These are phyloP conservation scores for Benthosema pterotum DNA, from an alignment of 2,797 vertebrate genomes.

Conservation along the genomic window DNA sequence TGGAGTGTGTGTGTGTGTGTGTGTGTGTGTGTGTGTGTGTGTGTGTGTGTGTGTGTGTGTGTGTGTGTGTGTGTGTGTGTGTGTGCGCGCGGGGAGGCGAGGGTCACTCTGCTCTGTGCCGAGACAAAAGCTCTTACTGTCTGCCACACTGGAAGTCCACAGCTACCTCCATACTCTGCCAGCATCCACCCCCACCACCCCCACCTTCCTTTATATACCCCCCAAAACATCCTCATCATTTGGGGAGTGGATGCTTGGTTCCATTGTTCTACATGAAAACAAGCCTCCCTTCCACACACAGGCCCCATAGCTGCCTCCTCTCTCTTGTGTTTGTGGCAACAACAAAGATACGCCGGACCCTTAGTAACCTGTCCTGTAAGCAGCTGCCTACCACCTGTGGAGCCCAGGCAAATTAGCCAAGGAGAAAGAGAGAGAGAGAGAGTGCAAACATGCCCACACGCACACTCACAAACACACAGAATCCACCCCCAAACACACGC, in stretches of 20 bases:
- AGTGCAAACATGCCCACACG: too few relatives aligned
- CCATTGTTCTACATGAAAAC: conserved; percentile 64
- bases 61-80: conserved; percentile 3
- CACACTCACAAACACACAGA: too few relatives aligned
- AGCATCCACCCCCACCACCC: conserved; percentile 12
- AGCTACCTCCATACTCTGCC: conserved; percentile 90
- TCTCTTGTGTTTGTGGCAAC: background rate
- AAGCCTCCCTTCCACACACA: conserved; percentile 29
- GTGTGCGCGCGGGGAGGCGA: conserved; percentile 60
- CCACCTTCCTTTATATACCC: too few relatives aligned
- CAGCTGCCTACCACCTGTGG: conserved; percentile 96
- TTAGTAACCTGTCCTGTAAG: conserved; percentile 88
- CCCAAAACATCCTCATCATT: conserved; percentile 78
- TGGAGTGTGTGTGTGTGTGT: conserved; percentile 54
- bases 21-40: conserved; percentile 5
- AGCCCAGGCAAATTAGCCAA: conserved; percentile 91
- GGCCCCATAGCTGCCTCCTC: background rate
- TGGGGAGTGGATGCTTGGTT: conserved; percentile 81
- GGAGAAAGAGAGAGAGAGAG: conserved; percentile 74
- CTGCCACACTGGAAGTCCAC: conserved; percentile 71
- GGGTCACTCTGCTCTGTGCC: conserved; percentile 28
- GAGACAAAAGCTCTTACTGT: conserved; percentile 94
- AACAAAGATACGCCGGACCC: conserved; percentile 28
- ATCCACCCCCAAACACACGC: too few relatives aligned
- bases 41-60: conserved; percentile 33